phyloP scores from a whole-genome alignment of 2,888 invertebrate species.

The Corythucha ciliata region DNA sequence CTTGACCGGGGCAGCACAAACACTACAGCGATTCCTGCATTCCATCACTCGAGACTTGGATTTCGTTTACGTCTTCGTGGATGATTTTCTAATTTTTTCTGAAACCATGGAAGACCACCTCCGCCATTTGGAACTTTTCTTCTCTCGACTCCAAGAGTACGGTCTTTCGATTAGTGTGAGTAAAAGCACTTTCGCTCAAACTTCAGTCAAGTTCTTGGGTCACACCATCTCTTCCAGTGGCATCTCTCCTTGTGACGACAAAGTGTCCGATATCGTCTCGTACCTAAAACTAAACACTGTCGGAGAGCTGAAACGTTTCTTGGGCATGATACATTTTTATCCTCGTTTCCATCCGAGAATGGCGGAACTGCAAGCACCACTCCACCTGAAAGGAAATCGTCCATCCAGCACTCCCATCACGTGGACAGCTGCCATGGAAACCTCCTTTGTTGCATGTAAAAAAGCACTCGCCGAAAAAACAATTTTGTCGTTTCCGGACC shows the following conservation, averaged over 20 bases:
- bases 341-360: background rate
- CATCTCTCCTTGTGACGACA: background rate
- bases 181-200: background rate
- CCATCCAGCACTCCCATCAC: background rate
- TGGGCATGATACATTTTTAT: background rate
- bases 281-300: background rate
- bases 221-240: background rate
- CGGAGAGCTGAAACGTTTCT: background rate
- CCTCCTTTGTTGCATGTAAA: background rate
- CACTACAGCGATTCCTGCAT: background rate
- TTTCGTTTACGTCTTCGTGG: background rate
- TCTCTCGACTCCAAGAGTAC: background rate
- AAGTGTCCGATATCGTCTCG: background rate
- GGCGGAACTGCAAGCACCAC: background rate
- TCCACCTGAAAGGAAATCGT: background rate
- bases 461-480: constrained; percentile 30
- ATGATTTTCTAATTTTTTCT: background rate
- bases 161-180: background rate
- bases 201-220: background rate
- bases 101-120: background rate
- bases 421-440: background rate
- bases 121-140: background rate
- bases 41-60: background rate
- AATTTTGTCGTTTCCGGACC: constrained; percentile 39
- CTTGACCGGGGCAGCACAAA: too few species aligned